Evolutionary conservation across 2,113 vertebrate species (phyloP).

Genomic region (Orycteropus afer): DNA sequence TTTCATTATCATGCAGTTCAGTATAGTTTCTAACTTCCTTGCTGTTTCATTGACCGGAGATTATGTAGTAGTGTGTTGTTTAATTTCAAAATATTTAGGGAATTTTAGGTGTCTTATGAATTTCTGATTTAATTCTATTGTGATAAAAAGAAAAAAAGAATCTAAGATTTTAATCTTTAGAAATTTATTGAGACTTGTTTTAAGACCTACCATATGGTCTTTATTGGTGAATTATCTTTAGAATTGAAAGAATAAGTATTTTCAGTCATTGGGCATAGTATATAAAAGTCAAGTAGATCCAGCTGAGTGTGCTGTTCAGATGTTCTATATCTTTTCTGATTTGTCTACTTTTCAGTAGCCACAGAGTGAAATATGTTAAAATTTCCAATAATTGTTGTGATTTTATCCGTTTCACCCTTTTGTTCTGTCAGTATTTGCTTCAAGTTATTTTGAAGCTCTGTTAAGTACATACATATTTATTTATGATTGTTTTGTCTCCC

Average conservation of each 20-base stretch:
- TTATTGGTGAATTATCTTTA: background rate
- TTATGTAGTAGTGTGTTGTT: no score
- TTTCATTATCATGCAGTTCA: no score
- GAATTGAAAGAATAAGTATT: background rate
- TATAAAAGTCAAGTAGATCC: background rate
- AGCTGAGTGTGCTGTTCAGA: background rate
- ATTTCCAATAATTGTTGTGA: background rate
- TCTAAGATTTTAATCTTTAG: no score
- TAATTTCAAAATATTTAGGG: background rate
- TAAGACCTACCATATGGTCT: background rate
- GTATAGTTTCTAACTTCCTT: no score
- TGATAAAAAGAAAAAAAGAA: background rate
- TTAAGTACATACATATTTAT: background rate
- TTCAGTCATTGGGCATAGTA: background rate
- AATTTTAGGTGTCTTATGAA: background rate
- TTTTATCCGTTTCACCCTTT: background rate
- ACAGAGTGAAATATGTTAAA: background rate
- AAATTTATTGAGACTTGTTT: no score
- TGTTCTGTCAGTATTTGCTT: background rate
- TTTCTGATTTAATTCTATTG: constrained; percentile 16
- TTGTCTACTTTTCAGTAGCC: background rate
- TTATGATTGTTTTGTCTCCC: background rate
- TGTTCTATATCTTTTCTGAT: background rate
- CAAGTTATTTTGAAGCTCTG: background rate
- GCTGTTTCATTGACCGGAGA: no score